Conservation (phyloP, 2,113 vertebrate species). For the Cavia porcellus region DNA sequence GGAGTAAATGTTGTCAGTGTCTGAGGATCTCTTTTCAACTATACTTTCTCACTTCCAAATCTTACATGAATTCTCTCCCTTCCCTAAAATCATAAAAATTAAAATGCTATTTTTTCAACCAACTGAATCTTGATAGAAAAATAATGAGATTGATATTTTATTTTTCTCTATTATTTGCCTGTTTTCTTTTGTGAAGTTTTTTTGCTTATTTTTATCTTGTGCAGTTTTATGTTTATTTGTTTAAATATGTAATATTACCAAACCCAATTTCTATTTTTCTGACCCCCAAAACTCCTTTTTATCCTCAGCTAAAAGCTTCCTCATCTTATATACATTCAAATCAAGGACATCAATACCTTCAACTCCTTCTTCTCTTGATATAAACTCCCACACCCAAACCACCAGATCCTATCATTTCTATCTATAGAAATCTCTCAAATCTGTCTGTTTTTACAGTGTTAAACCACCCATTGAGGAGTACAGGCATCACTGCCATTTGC, state of each 20-base stretch:
- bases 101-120: conserved; percentile 32
- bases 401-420: neutral
- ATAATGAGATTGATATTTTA: neutral
- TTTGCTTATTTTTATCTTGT: conserved; percentile 35
- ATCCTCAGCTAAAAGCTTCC: neutral
- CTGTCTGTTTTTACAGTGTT: neutral
- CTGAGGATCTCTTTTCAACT: neutral
- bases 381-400: neutral
- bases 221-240: neutral
- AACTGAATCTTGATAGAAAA: neutral
- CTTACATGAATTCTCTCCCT: neutral
- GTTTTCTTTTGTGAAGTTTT: conserved; percentile 31
- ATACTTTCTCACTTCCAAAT: neutral
- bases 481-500: neutral
- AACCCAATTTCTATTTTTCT: neutral
- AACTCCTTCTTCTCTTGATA: neutral
- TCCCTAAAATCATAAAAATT: neutral
- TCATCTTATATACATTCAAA: neutral
- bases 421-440: neutral
- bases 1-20: neutral
- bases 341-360: neutral
- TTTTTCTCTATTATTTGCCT: conserved; percentile 45
- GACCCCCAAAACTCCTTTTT: neutral
- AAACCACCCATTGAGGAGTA: neutral
- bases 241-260: conserved; percentile 23